Evolutionary conservation across 2,113 vertebrate genomes (phyloP).

Genomic region (Hippocampus abdominalis): DNA sequence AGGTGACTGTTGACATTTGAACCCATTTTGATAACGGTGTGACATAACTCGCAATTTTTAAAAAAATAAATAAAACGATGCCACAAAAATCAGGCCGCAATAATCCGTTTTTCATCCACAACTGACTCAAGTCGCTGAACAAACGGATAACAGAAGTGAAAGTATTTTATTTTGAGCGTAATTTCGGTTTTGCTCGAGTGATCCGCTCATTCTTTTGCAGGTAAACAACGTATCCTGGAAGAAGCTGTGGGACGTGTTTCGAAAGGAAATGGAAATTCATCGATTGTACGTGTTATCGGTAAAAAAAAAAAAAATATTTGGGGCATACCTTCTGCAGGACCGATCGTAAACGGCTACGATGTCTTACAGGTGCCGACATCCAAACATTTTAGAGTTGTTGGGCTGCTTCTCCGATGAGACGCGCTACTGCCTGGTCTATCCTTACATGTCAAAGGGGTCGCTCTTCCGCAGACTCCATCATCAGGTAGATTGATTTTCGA

Average conservation of each 20-base stretch:
- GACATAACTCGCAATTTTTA: too few relatives aligned
- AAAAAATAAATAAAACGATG: too few relatives aligned
- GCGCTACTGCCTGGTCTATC: constrained; percentile 70
- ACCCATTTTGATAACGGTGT: background rate
- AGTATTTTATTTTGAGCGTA: background rate
- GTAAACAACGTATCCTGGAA: constrained; percentile 48
- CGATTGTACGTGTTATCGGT: constrained; percentile 61
- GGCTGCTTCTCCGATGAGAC: constrained; percentile 64
- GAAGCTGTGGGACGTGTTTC: constrained; percentile 71
- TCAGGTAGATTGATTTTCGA: constrained; percentile 23
- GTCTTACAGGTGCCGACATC: constrained; percentile 61
- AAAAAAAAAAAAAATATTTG: background rate
- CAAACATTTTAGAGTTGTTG: constrained; percentile 67
- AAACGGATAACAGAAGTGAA: background rate
- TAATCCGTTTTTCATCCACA: too few relatives aligned
- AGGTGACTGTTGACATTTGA: constrained; percentile 54
- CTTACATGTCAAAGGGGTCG: constrained; percentile 71
- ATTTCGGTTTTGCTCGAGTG: background rate
- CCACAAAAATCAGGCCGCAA: too few relatives aligned
- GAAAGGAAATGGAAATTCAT: constrained; percentile 73
- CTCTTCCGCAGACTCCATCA: constrained; percentile 68
- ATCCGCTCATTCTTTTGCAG: constrained; percentile 28
- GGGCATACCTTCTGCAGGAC: background rate
- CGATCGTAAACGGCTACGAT: background rate
- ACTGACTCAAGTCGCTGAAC: background rate